A percentile compares a stretch with the other conserved stretches of the same genome.
These are phyloP conservation scores for Nebria ingens DNA, from an alignment of 1,140 invertebrate species.

Conservation along the genomic window DNA sequence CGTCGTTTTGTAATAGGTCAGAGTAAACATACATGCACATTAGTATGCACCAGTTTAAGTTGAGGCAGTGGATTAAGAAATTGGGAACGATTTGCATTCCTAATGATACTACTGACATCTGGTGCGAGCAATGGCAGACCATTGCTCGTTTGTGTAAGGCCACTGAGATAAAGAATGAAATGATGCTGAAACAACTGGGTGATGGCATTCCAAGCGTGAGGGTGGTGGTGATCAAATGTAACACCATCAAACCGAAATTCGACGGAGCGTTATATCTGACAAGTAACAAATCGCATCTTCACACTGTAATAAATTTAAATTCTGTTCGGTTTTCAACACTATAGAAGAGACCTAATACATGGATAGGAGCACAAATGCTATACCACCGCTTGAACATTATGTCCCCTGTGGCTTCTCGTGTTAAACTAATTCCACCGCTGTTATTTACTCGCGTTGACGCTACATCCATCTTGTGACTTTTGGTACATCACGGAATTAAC, in stretches of 20 bases:
- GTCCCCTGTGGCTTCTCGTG: neutral
- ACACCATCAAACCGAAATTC: slow-evolving; percentile 5
- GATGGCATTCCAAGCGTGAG: neutral
- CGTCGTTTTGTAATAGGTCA: too few relatives aligned
- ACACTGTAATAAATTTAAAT: slow-evolving; percentile 6
- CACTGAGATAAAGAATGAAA: too few relatives aligned
- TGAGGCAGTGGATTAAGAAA: too few relatives aligned
- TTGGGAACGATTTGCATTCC: too few relatives aligned
- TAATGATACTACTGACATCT: too few relatives aligned
- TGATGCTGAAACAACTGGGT: neutral
- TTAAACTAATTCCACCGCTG: neutral
- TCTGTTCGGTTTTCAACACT: slow-evolving; percentile 4
- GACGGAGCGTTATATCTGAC: slow-evolving; percentile 3
- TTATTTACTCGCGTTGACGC: neutral
- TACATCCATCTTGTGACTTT: neutral
- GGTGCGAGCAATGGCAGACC: too few relatives aligned
- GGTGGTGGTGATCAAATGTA: neutral
- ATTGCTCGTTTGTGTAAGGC: too few relatives aligned
- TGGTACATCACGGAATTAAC: neutral
- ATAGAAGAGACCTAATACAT: too few relatives aligned
- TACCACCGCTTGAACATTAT: neutral
- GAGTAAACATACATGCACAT: too few relatives aligned
- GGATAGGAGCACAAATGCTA: too few relatives aligned
- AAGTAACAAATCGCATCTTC: slow-evolving; percentile 5
- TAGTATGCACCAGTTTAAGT: too few relatives aligned